phyloP scores from a whole-genome alignment of 2,113 vertebrate species.

The Aspiorhynchus laticeps region DNA sequence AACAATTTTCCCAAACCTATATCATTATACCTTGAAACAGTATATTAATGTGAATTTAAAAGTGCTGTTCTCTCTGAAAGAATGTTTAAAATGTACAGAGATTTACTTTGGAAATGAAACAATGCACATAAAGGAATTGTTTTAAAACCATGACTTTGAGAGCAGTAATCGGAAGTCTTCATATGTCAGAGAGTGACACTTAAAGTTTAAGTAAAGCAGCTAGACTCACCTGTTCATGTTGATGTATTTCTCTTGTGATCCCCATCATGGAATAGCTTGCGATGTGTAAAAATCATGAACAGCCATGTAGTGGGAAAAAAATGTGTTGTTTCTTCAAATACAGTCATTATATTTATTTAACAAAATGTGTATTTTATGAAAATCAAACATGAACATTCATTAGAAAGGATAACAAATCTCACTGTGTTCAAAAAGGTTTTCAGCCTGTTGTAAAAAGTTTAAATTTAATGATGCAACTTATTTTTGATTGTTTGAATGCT shows the following conservation, averaged over 20 bases:
- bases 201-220: neutral
- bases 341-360: neutral
- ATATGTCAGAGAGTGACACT: neutral
- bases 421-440: neutral
- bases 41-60: neutral
- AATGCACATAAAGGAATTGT: neutral
- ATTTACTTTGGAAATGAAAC: neutral
- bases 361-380: neutral
- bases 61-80: neutral
- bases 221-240: constrained; percentile 27
- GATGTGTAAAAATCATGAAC: neutral
- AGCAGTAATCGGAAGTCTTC: neutral
- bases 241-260: neutral
- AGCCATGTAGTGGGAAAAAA: neutral
- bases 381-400: neutral
- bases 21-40: neutral
- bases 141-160: neutral
- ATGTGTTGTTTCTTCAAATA: neutral
- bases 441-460: neutral
- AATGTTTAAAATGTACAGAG: neutral
- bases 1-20: neutral
- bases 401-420: neutral
- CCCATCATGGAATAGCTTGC: constrained; percentile 10
- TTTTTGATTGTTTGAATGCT: neutral
- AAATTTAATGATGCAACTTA: neutral